Percentiles rank a stretch among this genome's conserved stretches.
These are phyloP conservation scores for Torymus auratus DNA, from an alignment of 2,888 invertebrate species.

Conservation along the genomic window DNA sequence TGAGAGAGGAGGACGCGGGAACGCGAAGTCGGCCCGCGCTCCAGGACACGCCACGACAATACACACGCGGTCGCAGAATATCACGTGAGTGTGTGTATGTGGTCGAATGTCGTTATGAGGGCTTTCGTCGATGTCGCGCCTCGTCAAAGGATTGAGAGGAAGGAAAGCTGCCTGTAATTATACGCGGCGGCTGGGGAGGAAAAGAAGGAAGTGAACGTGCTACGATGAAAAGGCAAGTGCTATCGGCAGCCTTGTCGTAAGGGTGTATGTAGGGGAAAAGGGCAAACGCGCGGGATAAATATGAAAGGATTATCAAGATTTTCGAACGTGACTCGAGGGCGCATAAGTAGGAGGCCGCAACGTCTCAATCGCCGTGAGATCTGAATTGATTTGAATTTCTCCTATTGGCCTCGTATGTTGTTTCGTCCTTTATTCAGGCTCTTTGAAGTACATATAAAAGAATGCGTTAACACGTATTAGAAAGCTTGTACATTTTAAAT, in stretches of 20 bases:
- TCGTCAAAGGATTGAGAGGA: neutral
- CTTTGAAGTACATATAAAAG: neutral
- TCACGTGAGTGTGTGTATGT: too few species aligned
- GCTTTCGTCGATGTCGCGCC: neutral
- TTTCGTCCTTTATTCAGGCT: neutral
- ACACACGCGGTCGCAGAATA: too few species aligned
- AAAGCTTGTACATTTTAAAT: too few species aligned
- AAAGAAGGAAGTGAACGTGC: constrained; percentile 35
- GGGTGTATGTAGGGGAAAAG: neutral
- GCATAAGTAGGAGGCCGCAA: constrained; percentile 1
- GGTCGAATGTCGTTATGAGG: too few species aligned
- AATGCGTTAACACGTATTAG: too few species aligned
- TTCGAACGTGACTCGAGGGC: constrained; percentile 47
- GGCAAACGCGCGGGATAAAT: constrained; percentile 5
- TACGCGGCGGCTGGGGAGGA: constrained; percentile 5
- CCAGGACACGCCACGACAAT: too few species aligned
- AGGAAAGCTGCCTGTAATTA: neutral
- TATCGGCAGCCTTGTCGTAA: neutral
- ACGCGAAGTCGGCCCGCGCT: neutral
- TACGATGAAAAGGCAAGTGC: constrained; percentile 38
- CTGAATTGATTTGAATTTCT: constrained; percentile 22
- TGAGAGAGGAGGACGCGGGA: neutral
- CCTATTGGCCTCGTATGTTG: too few species aligned
- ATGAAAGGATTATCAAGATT: constrained; percentile 48
- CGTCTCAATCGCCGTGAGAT: constrained; percentile 35